Base-by-base conservation (phyloP, 2,888 invertebrate species). In the Brachyopa scutellaris region DNA sequence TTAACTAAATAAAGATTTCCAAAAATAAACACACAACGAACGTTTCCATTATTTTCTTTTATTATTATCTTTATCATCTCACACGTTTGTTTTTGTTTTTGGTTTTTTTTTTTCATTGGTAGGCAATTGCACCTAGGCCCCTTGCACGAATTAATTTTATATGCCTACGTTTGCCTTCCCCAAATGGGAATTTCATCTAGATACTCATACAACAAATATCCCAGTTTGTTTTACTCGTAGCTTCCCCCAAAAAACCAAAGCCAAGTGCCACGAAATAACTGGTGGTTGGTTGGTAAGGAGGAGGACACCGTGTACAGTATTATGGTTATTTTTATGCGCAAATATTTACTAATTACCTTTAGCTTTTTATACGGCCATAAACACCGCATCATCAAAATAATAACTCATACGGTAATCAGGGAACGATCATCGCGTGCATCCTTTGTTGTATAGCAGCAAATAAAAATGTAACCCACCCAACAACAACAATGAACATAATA, bases 281-380 rank as follows among this genome's bases (percentile, higher is more conserved):
- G n/a, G n/a, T n/a, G n/a, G n/a, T n/a, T n/a, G n/a, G n/a, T n/a
- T n/a, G n/a, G n/a, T n/a, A n/a, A 19, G 9, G 51, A 19, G 19
- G n/a, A 9, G 33, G 55, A 57, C 26, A 64, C 13, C 9, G 21
- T 23, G 45, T 62, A 19, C 53, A 40, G 59, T 21, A 40, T 53
- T 59, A 33, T 59, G 33, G 33, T 67, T 67, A 61, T 62, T 77
- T 77, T 69, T 59, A 57, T 61, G 45, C 29, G 40, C 74, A 74
- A 69, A 80, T 80, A 76, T 80, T 80, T 70, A 62, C 76, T 80
- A 64, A 70, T 80, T 76, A 80, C 80, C 67, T 69, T n/a, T 31
- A 74, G 69, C 38, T 51, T 76, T 80, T 76, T 59, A 80, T 70
- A 74, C 49, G 74, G 47, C 57, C 23, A 76, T 80, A 80, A 80